Conservation (phyloP, 2,888 invertebrate species). For the Nemoura dubitans region DNA sequence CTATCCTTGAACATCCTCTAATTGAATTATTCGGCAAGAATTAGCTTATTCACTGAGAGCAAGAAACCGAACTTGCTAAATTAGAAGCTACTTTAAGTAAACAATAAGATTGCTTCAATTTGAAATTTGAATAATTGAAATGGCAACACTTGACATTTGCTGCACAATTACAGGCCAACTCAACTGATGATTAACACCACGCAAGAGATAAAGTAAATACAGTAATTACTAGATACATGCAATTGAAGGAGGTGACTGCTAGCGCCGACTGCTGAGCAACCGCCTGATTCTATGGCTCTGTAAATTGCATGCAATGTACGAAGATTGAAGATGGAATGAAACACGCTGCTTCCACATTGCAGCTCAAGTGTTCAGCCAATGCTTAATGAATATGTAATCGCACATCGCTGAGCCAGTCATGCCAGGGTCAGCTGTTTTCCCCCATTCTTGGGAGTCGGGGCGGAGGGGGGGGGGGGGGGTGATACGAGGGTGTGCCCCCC, state of each 20-base stretch:
- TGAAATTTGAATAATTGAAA: slow-evolving; percentile 12
- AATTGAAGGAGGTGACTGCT: neutral
- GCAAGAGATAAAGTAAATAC: slow-evolving; percentile 12
- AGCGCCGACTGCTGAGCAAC: neutral
- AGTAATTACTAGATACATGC: slow-evolving; percentile 7
- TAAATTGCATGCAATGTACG: slow-evolving; percentile 12
- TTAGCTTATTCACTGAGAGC: slow-evolving; percentile 7
- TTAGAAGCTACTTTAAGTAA: slow-evolving; percentile 12
- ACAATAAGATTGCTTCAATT: slow-evolving; percentile 12
- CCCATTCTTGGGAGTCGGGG: neutral
- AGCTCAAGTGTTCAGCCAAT: neutral
- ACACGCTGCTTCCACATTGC: neutral
- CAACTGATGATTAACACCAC: slow-evolving; percentile 7
- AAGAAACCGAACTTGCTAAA: neutral
- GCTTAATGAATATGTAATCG: slow-evolving; percentile 40
- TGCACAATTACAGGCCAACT: neutral
- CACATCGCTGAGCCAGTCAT: neutral
- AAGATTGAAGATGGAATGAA: neutral
- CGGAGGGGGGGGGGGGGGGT: slow-evolving; percentile 14
- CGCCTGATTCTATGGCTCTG: neutral
- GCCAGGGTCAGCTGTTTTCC: slow-evolving; percentile 36
- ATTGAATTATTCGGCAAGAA: slow-evolving; percentile 3
- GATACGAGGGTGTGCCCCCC: neutral
- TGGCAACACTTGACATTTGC: slow-evolving; percentile 4
- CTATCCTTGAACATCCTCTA: neutral